phyloP scores from a whole-genome alignment of 53 echinoderm and acorn worm genomes.

The Holothuria scabra region DNA sequence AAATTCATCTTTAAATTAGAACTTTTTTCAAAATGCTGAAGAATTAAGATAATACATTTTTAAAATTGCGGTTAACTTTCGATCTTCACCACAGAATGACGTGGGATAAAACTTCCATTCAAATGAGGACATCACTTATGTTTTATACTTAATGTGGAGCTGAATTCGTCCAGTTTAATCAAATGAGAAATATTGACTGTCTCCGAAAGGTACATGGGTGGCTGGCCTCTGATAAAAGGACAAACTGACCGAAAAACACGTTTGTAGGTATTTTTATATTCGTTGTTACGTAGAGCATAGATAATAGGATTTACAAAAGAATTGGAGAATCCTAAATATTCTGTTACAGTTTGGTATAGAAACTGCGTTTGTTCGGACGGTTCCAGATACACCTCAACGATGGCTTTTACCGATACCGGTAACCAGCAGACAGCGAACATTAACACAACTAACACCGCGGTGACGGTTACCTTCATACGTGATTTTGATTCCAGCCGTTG shows the following conservation, averaged over 20 bases:
- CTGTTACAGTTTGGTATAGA: slow-evolving; percentile 1
- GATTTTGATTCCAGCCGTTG: neutral
- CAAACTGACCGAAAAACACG: neutral
- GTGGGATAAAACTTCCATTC: no score
- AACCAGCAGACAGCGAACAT: slow-evolving; percentile 28
- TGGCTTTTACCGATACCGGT: slow-evolving; percentile 1
- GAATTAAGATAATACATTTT: no score
- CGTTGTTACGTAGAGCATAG: slow-evolving; percentile 8
- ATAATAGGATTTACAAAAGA: slow-evolving; percentile 31
- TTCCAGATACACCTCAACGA: slow-evolving; percentile 11
- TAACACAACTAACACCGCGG: slow-evolving; percentile 11
- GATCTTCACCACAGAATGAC: no score
- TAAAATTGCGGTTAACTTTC: no score
- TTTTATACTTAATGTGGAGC: no score
- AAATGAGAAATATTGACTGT: no score
- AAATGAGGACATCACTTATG: no score
- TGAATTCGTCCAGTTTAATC: no score
- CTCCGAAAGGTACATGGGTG: no score
- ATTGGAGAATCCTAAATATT: slow-evolving; percentile 2
- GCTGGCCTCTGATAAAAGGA: neutral
- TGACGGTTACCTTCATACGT: slow-evolving; percentile 8
- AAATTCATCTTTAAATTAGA: no score
- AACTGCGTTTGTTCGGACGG: slow-evolving; percentile 1
- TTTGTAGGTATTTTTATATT: neutral
- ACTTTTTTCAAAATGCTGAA: no score